Evolutionary conservation across 2,888 invertebrate genomes (phyloP), one percentile per base, ranked within the genome.

Genomic region (Pollenia angustigena): DNA sequence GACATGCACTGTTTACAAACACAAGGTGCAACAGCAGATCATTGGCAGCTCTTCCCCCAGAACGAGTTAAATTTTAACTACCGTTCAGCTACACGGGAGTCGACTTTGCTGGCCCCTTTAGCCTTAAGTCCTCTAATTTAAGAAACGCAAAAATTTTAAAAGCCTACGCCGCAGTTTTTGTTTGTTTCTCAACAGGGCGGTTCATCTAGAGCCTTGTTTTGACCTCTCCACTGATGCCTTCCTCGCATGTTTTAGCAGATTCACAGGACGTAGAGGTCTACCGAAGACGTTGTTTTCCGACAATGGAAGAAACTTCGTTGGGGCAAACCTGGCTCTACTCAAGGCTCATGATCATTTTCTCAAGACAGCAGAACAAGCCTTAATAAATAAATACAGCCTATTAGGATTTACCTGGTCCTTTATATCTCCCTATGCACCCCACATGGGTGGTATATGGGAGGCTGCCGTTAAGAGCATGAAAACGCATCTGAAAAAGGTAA

Each of bases 101-200:
- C 0, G 85, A 88, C n/a, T 87, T 88, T 46, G 85, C 81, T 10
- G 87, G 87, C 9, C 82, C 85, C 2, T 88, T 87, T 40, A 54
- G 62, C 12, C 64, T 87, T 10, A 87, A 87, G 52, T 50, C 85
- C 0, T 76, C 64, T 9, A 11, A 40, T 14, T 16, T 72, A 10
- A 58, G n/a, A n/a, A n/a, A n/a, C n/a, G n/a, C n/a, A n/a, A n/a
- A n/a, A n/a, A n/a, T n/a, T 7, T 16, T 69, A 16, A 87, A 88
- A 48, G 84, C 50, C 4, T 86, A 84, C 56, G 58, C 71, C 4
- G 58, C 75, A 8, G 68, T 85, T 6, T 40, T 58, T 8, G 58
- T 40, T 40, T 58, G 58, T 52, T 52, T 81, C n/a, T 78, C 72
- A 1, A 84, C 80, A 1, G 72, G 74, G 79, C 85, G 9, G 75